Evolutionary conservation across 2,113 vertebrate genomes (phyloP).

Genomic region (Dascyllus trimaculatus): DNA sequence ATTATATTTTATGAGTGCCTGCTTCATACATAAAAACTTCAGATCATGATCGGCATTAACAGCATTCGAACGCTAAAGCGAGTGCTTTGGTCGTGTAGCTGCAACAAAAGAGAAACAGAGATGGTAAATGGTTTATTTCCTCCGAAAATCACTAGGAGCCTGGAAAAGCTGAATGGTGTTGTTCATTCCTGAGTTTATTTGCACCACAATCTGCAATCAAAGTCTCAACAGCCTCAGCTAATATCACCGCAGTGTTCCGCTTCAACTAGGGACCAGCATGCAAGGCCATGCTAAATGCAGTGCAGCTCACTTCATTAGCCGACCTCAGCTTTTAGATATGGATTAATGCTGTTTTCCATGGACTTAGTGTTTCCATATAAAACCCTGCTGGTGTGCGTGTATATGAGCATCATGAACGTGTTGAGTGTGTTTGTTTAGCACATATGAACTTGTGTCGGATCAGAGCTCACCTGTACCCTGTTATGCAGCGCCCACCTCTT

Average conservation of each 20-base stretch:
- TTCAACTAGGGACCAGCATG: constrained; percentile 48
- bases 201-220: constrained; percentile 70
- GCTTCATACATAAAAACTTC: constrained; percentile 15
- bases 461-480: constrained; percentile 68
- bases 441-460: constrained; percentile 7
- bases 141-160: constrained; percentile 26
- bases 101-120: constrained; percentile 21
- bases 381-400: neutral
- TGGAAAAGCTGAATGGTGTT: constrained; percentile 66
- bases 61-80: neutral
- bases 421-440: constrained; percentile 11
- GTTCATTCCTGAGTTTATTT: constrained; percentile 74
- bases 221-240: constrained; percentile 54
- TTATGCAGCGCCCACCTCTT: constrained; percentile 56
- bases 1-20: constrained; percentile 11
- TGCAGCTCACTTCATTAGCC: constrained; percentile 31
- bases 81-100: constrained; percentile 13
- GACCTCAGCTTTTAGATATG: constrained; percentile 49
- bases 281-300: constrained; percentile 35
- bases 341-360: constrained; percentile 57
- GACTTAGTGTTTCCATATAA: constrained; percentile 57
- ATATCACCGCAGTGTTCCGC: constrained; percentile 65
- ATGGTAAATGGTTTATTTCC: constrained; percentile 37
- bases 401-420: neutral
- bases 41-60: constrained; percentile 30